Evolutionary conservation across 2,888 invertebrate species (phyloP).

Genomic region (Osmoderma eremita): DNA sequence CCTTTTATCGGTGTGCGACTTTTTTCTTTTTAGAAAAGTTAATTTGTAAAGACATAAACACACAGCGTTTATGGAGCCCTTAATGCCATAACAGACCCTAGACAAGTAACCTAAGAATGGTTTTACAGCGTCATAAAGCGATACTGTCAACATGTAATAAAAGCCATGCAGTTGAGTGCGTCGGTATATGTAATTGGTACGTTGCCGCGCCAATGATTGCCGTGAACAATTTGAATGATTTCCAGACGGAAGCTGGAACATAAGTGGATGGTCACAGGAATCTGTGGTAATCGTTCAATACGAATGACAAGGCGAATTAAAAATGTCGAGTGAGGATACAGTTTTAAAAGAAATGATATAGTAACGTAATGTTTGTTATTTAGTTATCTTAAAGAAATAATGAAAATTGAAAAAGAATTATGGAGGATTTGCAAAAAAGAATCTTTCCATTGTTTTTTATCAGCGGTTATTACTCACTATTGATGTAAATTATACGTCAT

Average conservation of each 20-base stretch:
- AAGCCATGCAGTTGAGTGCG: conserved; percentile 41
- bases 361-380: no score
- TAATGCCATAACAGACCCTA: conserved; percentile 38
- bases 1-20: conserved; percentile 11
- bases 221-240: conserved; percentile 30
- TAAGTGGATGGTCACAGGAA: conserved; percentile 6
- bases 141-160: conserved; percentile 51
- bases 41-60: conserved; percentile 39
- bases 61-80: conserved; percentile 38
- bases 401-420: no score
- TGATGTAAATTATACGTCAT: no score
- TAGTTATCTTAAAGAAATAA: no score
- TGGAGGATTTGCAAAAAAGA: no score
- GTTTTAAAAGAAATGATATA: no score
- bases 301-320: no score
- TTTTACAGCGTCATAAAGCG: conserved; percentile 50
- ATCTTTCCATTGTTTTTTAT: no score
- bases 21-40: conserved; percentile 32
- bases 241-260: conserved; percentile 28
- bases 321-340: no score
- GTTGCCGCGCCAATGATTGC: conserved; percentile 33
- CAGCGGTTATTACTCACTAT: no score
- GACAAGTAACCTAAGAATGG: conserved; percentile 48
- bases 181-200: conserved; percentile 36
- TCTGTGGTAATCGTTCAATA: not conserved